Conservation (phyloP, 2,797 vertebrate species). For the Kryptopterus vitreolus region DNA sequence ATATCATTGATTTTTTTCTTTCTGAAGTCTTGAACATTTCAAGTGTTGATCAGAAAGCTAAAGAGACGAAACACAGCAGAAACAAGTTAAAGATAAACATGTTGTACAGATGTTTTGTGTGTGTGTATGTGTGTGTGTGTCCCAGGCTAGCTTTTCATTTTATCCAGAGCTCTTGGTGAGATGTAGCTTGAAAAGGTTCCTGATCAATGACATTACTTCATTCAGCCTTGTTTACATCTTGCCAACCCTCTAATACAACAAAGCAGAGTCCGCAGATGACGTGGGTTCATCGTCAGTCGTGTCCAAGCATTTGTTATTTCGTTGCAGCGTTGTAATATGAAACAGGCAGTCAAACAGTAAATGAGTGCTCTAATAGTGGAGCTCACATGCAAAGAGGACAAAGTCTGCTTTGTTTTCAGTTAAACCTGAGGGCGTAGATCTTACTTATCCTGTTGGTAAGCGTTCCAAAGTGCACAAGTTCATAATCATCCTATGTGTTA, state of each 20-base stretch:
- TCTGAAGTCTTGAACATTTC: background rate
- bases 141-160: slow-evolving; percentile 10
- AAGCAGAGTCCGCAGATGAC: slow-evolving; percentile 58
- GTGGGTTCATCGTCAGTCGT: slow-evolving; percentile 50
- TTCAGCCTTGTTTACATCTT: slow-evolving; percentile 45
- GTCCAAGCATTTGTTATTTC: slow-evolving; percentile 58
- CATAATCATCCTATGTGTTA: slow-evolving; percentile 54
- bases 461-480: slow-evolving; percentile 51
- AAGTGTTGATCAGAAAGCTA: slow-evolving; percentile 7
- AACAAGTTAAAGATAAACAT: slow-evolving; percentile 21
- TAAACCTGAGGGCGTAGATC: slow-evolving; percentile 64
- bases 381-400: slow-evolving; percentile 64
- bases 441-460: slow-evolving; percentile 50
- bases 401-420: slow-evolving; percentile 66
- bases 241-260: slow-evolving; percentile 42
- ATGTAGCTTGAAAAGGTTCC: slow-evolving; percentile 26
- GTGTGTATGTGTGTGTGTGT: background rate
- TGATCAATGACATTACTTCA: slow-evolving; percentile 32
- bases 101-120: slow-evolving; percentile 18
- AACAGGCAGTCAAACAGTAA: slow-evolving; percentile 65
- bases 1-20: background rate
- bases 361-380: slow-evolving; percentile 63
- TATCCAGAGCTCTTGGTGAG: slow-evolving; percentile 9
- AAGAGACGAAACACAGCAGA: slow-evolving; percentile 14
- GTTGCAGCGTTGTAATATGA: slow-evolving; percentile 52